These are phyloP conservation scores for Gymnarchus niloticus DNA, from an alignment of 2,113 vertebrate genomes.

Conservation along the genomic window DNA sequence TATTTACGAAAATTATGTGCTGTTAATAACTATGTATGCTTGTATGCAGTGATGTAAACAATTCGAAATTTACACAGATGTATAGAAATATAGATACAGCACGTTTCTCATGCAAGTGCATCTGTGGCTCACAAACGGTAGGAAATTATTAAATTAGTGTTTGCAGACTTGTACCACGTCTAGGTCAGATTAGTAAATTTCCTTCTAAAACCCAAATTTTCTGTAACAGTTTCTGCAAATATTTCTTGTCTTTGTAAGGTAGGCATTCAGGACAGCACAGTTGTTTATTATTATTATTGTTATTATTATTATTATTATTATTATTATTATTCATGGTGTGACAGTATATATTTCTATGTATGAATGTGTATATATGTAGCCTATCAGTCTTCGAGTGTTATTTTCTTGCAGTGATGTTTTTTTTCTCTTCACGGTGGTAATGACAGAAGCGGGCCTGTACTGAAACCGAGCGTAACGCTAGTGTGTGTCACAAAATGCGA, in stretches of 20 bases:
- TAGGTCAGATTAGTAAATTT: background rate
- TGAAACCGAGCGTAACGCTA: background rate
- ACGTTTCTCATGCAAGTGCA: background rate
- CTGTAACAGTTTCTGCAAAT: background rate
- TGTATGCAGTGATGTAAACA: background rate
- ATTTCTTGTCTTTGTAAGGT: background rate
- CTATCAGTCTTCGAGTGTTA: background rate
- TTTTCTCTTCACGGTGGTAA: background rate
- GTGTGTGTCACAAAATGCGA: background rate
- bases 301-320: background rate
- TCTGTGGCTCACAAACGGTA: background rate
- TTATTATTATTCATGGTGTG: background rate
- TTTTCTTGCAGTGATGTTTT: background rate
- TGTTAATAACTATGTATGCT: background rate
- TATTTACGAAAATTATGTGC: background rate
- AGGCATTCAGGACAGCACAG: background rate
- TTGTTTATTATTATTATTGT: background rate
- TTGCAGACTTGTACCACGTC: background rate
- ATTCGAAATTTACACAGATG: background rate
- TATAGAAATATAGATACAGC: background rate
- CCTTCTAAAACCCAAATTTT: background rate
- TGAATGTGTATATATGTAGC: background rate
- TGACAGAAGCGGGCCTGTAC: background rate
- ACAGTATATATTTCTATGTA: background rate
- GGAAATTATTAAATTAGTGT: background rate